Evolutionary conservation across 1,140 invertebrate genomes (phyloP), one percentile per base, ranked within the genome.

Genomic region (Ericerus pela): DNA sequence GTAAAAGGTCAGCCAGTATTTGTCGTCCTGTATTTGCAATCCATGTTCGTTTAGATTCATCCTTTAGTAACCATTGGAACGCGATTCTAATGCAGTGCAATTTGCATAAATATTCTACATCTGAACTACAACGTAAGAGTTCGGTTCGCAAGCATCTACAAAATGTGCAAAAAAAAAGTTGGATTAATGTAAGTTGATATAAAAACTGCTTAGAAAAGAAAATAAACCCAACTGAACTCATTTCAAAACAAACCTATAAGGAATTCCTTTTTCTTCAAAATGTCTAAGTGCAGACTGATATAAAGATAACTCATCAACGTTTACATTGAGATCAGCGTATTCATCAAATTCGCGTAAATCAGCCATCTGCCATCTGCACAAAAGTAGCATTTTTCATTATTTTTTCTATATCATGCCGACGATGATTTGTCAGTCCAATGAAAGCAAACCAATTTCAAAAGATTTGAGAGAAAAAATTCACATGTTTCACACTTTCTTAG

Each of bases 61-160:
- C 78, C 63, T 76, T 76, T 66, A 96, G 84, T 53, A 94, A 73
- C 63, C 79, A 75, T 63, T 85, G 80, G 68, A 94, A 89, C 28
- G 89, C 91, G 53, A 85, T 73, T 36, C 94, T 77, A 33, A 92
- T 70, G 67, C 93, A 96, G 64, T 94, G 84, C 27, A 97, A 74
- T 74, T 97, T 97, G 18, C 89, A 89, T 59, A 96, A 72, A 72
- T 94, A 97, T 71, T 98, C 95, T 18, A 81, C 79, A 68, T 95
- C 90, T n/a, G 83, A 87, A 26, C 79, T 76, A 69, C 92, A 96
- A 54, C 82, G 78, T 12, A 94, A 83, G 60, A 91, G 71, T 61
- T 92, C 87, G 0, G 90, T 88, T 24, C 41, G 22, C 59, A 68
- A 54, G 38, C 28, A 33, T 37, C 27, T 27, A 27, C 20, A 37